phyloP scores from a whole-genome alignment of 2,113 vertebrate genomes.

The Tragelaphus imberbis region DNA sequence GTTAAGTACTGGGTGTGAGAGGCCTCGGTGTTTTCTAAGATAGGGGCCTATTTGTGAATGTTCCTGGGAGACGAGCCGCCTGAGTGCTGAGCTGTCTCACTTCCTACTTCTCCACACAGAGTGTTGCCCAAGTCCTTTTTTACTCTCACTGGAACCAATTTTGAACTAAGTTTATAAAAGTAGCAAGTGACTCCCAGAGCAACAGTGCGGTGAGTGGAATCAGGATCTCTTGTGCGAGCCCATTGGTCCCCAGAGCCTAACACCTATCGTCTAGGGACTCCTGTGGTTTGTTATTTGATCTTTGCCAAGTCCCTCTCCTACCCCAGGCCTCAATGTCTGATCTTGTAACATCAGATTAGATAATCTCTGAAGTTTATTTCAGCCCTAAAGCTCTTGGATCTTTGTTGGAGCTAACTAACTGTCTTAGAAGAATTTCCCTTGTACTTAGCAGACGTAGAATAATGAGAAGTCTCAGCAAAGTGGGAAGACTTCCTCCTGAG shows the following conservation, averaged over 20 bases:
- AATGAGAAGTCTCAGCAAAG: conserved; percentile 12
- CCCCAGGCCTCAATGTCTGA: neutral
- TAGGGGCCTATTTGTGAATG: neutral
- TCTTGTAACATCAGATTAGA: neutral
- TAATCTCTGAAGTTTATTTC: neutral
- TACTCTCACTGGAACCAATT: neutral
- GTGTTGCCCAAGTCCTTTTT: neutral
- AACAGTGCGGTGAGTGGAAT: neutral
- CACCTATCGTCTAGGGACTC: neutral
- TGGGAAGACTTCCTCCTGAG: neutral
- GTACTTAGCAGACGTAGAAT: neutral
- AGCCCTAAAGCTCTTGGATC: neutral
- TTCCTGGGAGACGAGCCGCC: neutral
- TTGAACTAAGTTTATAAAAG: neutral
- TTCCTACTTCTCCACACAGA: neutral
- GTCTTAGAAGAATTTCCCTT: neutral
- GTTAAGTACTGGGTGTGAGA: neutral
- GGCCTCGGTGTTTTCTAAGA: neutral
- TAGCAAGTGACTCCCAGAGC: neutral
- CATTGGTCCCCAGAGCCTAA: neutral
- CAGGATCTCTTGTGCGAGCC: neutral
- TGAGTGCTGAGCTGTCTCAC: neutral
- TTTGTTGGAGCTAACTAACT: neutral
- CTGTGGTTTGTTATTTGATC: neutral
- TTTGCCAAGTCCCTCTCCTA: neutral